Percentiles rank a stretch among this genome's conserved stretches.
These are phyloP conservation scores for Pipistrellus nathusii DNA, from an alignment of 2,797 vertebrate genomes.

Conservation along the genomic window DNA sequence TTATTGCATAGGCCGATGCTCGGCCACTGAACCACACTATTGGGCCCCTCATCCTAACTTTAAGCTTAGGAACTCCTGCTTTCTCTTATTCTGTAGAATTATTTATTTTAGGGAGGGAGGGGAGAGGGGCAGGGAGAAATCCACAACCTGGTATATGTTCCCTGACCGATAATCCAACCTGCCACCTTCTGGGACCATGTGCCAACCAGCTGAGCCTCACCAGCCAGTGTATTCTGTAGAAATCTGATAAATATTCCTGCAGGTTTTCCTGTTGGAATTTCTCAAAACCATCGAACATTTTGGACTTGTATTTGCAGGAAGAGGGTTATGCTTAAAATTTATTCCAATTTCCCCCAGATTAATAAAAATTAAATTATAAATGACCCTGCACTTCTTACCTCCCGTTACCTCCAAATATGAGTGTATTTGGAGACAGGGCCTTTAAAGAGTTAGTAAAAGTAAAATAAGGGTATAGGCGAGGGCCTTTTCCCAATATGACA, in stretches of 20 bases:
- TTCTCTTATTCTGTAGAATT: background rate
- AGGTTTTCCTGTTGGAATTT: background rate
- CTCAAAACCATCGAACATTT: background rate
- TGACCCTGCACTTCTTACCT: background rate
- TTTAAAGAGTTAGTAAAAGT: slow-evolving; percentile 20
- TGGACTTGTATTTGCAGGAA: background rate
- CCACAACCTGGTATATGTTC: background rate
- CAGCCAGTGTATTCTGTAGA: background rate
- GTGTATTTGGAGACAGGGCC: background rate
- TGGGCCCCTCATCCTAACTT: background rate
- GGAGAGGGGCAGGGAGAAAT: background rate
- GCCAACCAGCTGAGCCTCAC: background rate
- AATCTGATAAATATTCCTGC: background rate
- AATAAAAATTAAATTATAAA: background rate
- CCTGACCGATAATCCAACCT: background rate
- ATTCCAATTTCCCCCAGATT: background rate
- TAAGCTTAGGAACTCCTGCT: background rate
- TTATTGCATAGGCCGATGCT: no score
- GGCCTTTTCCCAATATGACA: background rate
- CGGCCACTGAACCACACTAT: no score
- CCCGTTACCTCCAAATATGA: background rate
- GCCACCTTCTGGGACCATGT: background rate
- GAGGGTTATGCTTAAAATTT: background rate
- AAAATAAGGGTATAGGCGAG: background rate
- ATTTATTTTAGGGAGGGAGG: background rate